Evolutionary conservation across 2,888 invertebrate species (phyloP), one percentile per base, ranked within the genome.

Genomic region (Volucella bombylans): DNA sequence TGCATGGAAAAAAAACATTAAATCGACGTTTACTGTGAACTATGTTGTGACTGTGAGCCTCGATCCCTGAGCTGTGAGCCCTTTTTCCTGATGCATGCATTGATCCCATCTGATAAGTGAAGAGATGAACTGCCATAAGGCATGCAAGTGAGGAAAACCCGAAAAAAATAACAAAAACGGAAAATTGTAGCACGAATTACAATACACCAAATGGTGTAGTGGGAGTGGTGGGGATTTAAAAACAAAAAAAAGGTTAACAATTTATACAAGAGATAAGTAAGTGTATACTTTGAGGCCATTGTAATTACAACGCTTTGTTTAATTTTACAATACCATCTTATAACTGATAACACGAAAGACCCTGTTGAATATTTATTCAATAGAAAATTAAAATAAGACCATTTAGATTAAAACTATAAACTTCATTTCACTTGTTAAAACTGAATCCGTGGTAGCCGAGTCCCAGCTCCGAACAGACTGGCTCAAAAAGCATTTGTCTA

Each of bases 51-150:
- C 31, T 31, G 31, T 31, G 31, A 31, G 31, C 31, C 6, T 31
- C 31, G 6, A 31, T 4, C 31, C 31, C 31, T 31, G 31, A 31
- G 39, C 18, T 43, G 49, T 49, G 76, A 45, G 47, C 52, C 57
- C 57, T 67, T 55, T 64, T 45, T 71, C 38, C 68, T 52, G 68
- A 45, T 71, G 83, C 72, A 72, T 71, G 80, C 80, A 76, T 69
- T 61, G 80, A 67, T 71, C 71, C 47, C 52, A 59, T 85, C 76
- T 64, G 76, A 76, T 76, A 81, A 81, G 80, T 47, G 55, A 45
- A 50, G 55, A 80, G 81, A 85, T 85, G 81, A 77, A 77, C 85
- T 85, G 76, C 72, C 67, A 80, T 72, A 76, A 81, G 71, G 52
- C 69, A 79, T 79, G 74, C 65, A 59, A 69, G 55, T 49, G 38